Base-by-base conservation (phyloP, 2,113 vertebrate genomes). In the Urocolius indicus region DNA sequence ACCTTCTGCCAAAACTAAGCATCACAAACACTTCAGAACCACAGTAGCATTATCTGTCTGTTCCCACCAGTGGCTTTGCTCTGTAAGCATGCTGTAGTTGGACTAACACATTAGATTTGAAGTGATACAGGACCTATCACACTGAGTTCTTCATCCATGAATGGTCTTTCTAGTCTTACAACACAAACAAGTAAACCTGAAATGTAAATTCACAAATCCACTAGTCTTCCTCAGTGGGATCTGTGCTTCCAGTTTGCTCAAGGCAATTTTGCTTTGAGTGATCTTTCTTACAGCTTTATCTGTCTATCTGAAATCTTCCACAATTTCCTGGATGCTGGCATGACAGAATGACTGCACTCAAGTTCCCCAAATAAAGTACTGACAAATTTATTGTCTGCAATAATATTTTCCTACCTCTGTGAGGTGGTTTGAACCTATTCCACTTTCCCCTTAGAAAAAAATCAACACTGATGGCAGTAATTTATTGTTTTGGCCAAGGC, bases 391-490 rank as follows among this genome's bases (percentile, higher is more conserved):
- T 93, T 96, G 92, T 96, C 93, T 96, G 89, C 86, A 97, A 96
- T 97, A 97, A 97, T 96, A 96, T 97, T 97, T 97, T 97, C 92
- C 95, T 96, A 95, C 94, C 94, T 96, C 94, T 84, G 88, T 68
- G 96, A 96, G 95, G 92, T 93, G 90, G 83, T 83, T 82, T 97
- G 93, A 95, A 94, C 77, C 61, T 93, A 63, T 94, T 93, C 93
- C 80, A 95, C 95, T 96, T 96, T 96, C 88, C 86, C 88, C 86
- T 95, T 87, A 92, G 86, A 58, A 73, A 96, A 96, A 96, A 96
- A 96, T 90, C 90, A 96, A 95, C 93, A 94, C 45, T 14, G 68
- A 49, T 92, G 96, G 83, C 84, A 90, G 77, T 87, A 93, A 97
- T 94, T 97, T 96, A 96, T 92, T 92, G 86, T 34, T 75, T 82